Evolutionary conservation across 2,113 vertebrate species (phyloP).

Genomic region (Mesoclemmys tuberculata): DNA sequence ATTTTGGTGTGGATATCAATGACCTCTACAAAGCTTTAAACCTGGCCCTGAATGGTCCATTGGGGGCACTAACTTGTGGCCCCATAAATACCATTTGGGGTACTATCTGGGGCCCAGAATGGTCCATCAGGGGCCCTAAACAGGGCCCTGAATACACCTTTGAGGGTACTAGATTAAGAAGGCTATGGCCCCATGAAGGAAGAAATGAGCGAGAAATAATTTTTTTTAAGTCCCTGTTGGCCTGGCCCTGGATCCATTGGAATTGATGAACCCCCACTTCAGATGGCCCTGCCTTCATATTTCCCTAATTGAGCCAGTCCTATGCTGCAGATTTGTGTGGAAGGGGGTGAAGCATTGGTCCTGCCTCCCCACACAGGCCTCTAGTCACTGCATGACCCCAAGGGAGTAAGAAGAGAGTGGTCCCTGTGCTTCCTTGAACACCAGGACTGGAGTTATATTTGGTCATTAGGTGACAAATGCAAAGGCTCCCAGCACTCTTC

Average conservation of each 20-base stretch:
- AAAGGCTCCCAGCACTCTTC: neutral
- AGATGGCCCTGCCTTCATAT: no score
- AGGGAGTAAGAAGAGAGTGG: neutral
- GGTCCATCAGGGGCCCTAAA: neutral
- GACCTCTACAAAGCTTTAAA: neutral
- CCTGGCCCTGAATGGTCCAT: neutral
- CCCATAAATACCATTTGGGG: neutral
- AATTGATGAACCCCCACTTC: no score
- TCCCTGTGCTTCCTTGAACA: neutral
- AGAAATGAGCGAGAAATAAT: no score
- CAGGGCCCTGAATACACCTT: neutral
- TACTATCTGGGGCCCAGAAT: neutral
- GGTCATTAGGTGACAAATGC: neutral
- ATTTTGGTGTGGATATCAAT: neutral
- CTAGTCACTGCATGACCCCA: neutral
- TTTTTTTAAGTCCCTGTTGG: no score
- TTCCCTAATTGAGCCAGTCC: neutral
- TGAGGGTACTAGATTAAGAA: no score
- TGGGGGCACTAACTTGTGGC: neutral
- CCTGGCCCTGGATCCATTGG: no score
- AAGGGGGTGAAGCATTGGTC: neutral
- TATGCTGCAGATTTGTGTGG: neutral
- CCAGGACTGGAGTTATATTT: neutral
- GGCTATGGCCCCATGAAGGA: no score
- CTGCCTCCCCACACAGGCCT: neutral